Base-by-base conservation (phyloP, 2,797 vertebrate genomes). In the Ceryle rudis region DNA sequence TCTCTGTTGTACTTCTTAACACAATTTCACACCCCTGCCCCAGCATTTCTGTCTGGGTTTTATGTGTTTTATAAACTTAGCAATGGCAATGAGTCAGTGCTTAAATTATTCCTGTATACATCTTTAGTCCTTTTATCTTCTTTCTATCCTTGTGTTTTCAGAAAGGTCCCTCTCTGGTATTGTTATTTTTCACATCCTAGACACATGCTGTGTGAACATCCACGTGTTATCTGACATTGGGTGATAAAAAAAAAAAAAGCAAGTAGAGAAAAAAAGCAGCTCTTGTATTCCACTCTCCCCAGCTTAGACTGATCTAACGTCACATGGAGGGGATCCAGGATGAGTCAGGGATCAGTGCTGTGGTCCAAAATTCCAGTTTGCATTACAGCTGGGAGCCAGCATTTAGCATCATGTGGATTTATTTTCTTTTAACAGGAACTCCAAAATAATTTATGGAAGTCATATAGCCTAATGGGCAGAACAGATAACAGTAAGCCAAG, bases 331-430 rank as follows among this genome's bases (percentile, higher is more conserved):
- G 64, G 47, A 93, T 96, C 94, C 95, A 96, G 84, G 62, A 92
- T 95, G 96, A 96, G 91, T 95, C 96, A 96, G 95, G 81, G 73
- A 90, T 61, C 74, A 82, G 81, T 2, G 5, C 64, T 77, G 41
- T 81, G 49, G 35, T 97, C 94, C 96, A 96, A 94, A 91, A 96
- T 95, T 96, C 94, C 92, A 94, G 64, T 92, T 95, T 96, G 94
- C 17, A 2, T 93, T 97, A 86, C 87, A 93, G 89, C 92, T 91
- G 93, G 75, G 90, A 95, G 74, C 90, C 71, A 92, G 55, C 81
- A 51, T 85, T 94, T 83, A 95, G 82, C 82, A 90, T 95, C 81
- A 90, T 83, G 90, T 93, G 91, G 70, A 95, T 90, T 95, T 94
- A 89, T 92, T 96, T 94, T 93, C 81, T 95, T 93, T 93, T 91